These are phyloP conservation scores for Tyrannus savana DNA, from an alignment of 2,113 vertebrate species.

Conservation along the genomic window DNA sequence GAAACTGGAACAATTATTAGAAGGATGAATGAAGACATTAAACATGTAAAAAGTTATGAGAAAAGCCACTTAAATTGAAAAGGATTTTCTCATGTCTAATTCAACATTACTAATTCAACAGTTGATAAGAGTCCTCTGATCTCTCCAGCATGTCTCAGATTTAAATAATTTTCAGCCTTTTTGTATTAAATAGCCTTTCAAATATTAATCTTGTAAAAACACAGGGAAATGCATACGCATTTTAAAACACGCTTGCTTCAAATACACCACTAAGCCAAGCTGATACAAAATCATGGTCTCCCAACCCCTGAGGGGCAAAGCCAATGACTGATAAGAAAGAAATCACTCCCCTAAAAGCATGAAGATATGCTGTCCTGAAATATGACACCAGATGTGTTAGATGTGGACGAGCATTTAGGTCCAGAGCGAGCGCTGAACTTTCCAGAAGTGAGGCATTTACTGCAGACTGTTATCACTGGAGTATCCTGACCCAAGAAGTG, in stretches of 20 bases:
- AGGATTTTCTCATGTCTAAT: conserved; percentile 35
- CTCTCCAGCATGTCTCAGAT: conserved; percentile 11
- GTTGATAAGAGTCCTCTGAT: conserved; percentile 33
- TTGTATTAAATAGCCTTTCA: conserved; percentile 24
- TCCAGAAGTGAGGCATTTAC: neutral
- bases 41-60: conserved; percentile 9
- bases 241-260: neutral
- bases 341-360: neutral
- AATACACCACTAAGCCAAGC: neutral
- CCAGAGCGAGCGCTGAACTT: neutral
- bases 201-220: conserved; percentile 42
- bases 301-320: neutral
- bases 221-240: neutral
- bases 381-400: neutral
- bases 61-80: conserved; percentile 28
- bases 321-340: neutral
- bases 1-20: neutral
- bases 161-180: conserved; percentile 48
- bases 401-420: neutral
- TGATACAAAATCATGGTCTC: neutral
- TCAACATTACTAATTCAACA: conserved; percentile 27
- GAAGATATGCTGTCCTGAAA: neutral
- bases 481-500: neutral
- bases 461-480: neutral
- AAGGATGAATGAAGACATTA: conserved; percentile 5